Evolutionary conservation across 2,888 invertebrate genomes (phyloP).

Genomic region (Acrobasis repandana): DNA sequence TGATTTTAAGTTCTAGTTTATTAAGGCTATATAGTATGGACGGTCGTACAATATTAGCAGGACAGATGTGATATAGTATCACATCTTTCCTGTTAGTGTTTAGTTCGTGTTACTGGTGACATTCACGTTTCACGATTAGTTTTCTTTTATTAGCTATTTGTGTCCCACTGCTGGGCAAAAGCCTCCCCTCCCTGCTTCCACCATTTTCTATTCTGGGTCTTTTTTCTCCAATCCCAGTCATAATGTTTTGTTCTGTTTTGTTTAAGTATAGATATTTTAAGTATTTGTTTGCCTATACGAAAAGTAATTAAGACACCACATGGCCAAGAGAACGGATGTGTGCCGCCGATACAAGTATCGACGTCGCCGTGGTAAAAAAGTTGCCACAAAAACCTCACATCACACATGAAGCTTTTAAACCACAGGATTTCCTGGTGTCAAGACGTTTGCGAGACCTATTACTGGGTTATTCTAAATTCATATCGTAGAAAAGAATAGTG

Average conservation of each 20-base stretch:
- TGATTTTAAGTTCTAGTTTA: too few species aligned
- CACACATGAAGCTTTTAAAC: not conserved
- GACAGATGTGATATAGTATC: too few species aligned
- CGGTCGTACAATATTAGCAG: too few species aligned
- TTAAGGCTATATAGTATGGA: too few species aligned
- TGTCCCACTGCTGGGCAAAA: too few species aligned
- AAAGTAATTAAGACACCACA: constrained; percentile 2
- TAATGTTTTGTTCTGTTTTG: not conserved
- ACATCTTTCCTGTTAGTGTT: too few species aligned
- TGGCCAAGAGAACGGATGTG: not conserved
- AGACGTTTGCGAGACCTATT: not conserved
- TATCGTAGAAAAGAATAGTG: too few species aligned
- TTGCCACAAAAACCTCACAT: constrained; percentile 9
- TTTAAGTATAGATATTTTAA: constrained; percentile 1
- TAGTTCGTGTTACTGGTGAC: too few species aligned
- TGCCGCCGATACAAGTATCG: not conserved
- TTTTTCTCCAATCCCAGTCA: too few species aligned
- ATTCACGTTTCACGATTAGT: not conserved
- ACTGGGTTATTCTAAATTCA: too few species aligned
- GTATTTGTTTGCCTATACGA: constrained; percentile 2
- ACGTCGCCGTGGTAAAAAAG: constrained; percentile 9
- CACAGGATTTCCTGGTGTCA: constrained; percentile 11
- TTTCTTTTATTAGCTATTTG: not conserved
- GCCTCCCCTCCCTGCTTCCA: too few species aligned
- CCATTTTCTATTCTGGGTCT: too few species aligned